These are phyloP conservation scores for Anseranas semipalmata DNA, from an alignment of 2,113 vertebrate species.

Conservation along the genomic window DNA sequence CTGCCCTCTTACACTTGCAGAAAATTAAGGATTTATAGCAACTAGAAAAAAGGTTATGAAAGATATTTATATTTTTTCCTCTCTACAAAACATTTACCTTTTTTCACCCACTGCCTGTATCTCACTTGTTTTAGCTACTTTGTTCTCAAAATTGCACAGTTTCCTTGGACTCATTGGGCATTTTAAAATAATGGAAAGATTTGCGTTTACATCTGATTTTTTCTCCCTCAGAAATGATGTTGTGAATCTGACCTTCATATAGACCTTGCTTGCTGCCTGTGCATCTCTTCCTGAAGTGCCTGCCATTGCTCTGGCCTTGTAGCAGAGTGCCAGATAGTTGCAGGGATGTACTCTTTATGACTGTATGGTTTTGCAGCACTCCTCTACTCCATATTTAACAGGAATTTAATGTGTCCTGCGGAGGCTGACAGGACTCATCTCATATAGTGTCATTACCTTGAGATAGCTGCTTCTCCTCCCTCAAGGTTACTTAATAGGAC, in stretches of 20 bases:
- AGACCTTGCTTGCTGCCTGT: not conserved
- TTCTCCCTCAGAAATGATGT: not conserved
- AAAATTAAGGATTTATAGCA: not conserved
- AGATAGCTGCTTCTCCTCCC: not conserved
- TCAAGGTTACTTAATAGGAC: not conserved
- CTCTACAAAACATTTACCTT: not conserved
- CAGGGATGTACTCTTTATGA: not conserved
- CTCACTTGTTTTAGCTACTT: not conserved
- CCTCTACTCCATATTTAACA: constrained; percentile 15
- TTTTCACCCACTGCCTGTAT: not conserved
- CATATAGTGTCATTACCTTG: not conserved
- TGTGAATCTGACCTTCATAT: not conserved
- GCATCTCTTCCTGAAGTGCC: not conserved
- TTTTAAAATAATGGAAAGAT: not conserved
- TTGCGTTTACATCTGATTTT: not conserved
- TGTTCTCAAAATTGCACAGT: not conserved
- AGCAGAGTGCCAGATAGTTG: not conserved
- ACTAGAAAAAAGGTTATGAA: not conserved
- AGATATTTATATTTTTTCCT: not conserved
- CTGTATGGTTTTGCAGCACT: not conserved
- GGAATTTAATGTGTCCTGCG: not conserved
- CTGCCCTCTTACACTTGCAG: not conserved
- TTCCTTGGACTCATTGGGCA: not conserved
- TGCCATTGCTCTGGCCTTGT: not conserved
- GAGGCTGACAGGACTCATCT: not conserved